Base-by-base conservation (phyloP, 1,140 invertebrate species). In the Polypedilum vanderplanki region DNA sequence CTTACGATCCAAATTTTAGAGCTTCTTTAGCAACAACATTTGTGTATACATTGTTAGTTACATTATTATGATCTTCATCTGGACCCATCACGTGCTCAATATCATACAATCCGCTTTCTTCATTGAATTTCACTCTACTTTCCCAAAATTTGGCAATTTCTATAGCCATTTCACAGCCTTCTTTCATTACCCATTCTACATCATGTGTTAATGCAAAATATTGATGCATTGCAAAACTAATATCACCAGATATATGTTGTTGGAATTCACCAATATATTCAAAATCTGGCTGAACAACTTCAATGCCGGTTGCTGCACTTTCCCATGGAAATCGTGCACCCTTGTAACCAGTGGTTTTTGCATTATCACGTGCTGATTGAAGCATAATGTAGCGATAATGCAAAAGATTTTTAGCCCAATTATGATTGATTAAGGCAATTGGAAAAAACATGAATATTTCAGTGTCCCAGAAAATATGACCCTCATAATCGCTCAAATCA, bases 81-180 rank as follows among this genome's bases (percentile, higher is more conserved):
- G 87, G 86, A 2, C 87, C 86, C 87, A 87, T 87, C 1, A 87
- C 83, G 78, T 84, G 83, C 75, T 79, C 77, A 65, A 86, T 85
- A 76, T 86, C 84, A 76, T 85, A 86, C 1, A 83, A 77, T 8
- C 83, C 80, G 0, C 80, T 81, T 0, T 79, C 78, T 70, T 83
- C 83, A 74, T 86, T 85, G 73, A 84, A 85, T 15, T 79, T 79
- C 0, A 85, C 84, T 3, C 86, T 83, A 15, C 85, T 86, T 0
- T 82, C 81, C 81, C 86, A 83, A 77, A 87, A 87, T 24, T 86
- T 83, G 0, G 86, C 86, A 3, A 87, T 86, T 33, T 86, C 83
- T 0, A 82, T 79, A 0, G 85, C 83, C 15, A 87, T 80, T 1
- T 83, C 82, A 79, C 86, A 87, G 0, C 85, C 86, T 5, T 82